phyloP scores from a whole-genome alignment of 1,140 invertebrate species.

The Aphidius gifuensis region DNA sequence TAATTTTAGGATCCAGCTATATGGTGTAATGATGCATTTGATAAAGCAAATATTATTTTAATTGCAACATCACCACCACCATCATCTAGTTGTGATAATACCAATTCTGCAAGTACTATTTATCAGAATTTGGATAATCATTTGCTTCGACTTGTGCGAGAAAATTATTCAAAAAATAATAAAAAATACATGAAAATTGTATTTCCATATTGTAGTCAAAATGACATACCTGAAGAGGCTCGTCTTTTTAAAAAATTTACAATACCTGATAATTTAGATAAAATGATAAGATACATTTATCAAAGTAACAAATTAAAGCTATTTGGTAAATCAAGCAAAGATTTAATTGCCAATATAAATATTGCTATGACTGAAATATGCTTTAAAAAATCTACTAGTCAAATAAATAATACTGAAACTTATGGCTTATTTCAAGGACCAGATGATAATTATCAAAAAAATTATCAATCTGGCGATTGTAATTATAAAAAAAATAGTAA shows the following conservation, averaged over 20 bases:
- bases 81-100: too few species aligned
- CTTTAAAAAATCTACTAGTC: constrained; percentile 23
- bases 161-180: constrained; percentile 36
- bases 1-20: constrained; percentile 40
- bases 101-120: constrained; percentile 29
- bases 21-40: constrained; percentile 49
- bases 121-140: constrained; percentile 43
- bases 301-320: constrained; percentile 33
- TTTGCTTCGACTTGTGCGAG: constrained; percentile 40
- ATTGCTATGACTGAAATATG: constrained; percentile 35
- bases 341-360: constrained; percentile 42
- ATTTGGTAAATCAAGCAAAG: constrained; percentile 32
- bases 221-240: constrained; percentile 46
- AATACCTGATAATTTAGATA: constrained; percentile 43
- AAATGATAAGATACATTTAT: constrained; percentile 44
- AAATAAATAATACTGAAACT: constrained; percentile 32
- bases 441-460: neutral
- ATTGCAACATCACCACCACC: constrained; percentile 42
- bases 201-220: constrained; percentile 46
- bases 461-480: neutral
- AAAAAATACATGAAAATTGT: constrained; percentile 46
- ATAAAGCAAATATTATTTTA: constrained; percentile 40
- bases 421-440: constrained; percentile 26
- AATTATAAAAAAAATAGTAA: neutral
- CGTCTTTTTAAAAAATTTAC: constrained; percentile 39